Base-by-base conservation (phyloP, 2,113 vertebrate species). In the Brachionichthys hirsutus region DNA sequence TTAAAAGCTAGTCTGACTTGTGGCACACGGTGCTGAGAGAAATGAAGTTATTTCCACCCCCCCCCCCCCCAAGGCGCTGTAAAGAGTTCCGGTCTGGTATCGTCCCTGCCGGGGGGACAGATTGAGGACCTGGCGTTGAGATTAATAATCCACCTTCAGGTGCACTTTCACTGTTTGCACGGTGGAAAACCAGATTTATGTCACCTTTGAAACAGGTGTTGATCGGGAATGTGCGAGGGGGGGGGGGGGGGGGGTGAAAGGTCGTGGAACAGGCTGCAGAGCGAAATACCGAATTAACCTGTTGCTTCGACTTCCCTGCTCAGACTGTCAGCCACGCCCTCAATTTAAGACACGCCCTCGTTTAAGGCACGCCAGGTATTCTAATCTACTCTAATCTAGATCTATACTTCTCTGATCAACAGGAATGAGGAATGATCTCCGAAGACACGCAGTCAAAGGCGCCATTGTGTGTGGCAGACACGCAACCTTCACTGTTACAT, bases 301-400 rank as follows among this genome's bases (percentile, higher is more conserved):
- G 86, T 87, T 78, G 54, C 67, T 50, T 44, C 63, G 20, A 53
- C 77, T 64, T 77, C 54, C 65, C 77, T 41, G 16, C 54, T n/a
- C 50, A 12, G 43, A 53, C 61, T 78, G 48, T 70, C 62, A 47
- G 51, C 83, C 88, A 71, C 88, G 75, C 88, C 88, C 84, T 46
- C 43, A 0, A 38, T 10, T n/a, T n/a, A n/a, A 47, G 51, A 82
- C 88, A 71, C 88, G 75, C 88, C 88, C 84, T 46, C 43, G 0
- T 41, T 10, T 8, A 2, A 47, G 17, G n/a, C n/a, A 17, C 24
- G 34, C n/a, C 22, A 20, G 16, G 61, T 7, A 76, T 62, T 2
- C 2, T 8, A 6, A 46, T 11, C 36, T 38, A 38, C 10, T 9
- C 36, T 38, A n/a, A n/a, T n/a, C n/a, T n/a, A n/a, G n/a, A 12